These are phyloP conservation scores for Corvus hawaiiensis DNA, from an alignment of 2,113 vertebrate species.

Conservation along the genomic window DNA sequence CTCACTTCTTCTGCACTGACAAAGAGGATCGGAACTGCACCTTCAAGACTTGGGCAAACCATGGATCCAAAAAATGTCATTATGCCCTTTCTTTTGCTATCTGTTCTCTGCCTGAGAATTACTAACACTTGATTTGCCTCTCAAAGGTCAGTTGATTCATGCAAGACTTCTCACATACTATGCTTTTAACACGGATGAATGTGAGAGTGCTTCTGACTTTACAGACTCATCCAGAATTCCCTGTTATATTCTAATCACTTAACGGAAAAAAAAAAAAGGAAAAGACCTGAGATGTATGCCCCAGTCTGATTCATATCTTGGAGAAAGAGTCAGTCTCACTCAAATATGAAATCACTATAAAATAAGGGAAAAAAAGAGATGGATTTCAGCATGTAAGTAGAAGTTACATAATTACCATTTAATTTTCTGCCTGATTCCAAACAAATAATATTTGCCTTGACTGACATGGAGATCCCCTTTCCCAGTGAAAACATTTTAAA, in stretches of 20 bases:
- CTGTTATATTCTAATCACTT: neutral
- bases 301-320: neutral
- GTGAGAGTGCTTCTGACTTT: neutral
- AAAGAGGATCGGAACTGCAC: neutral
- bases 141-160: neutral
- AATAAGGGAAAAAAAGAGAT: neutral
- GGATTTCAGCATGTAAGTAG: neutral
- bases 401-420: neutral
- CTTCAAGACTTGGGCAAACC: neutral
- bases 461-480: neutral
- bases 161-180: neutral
- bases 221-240: neutral
- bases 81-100: neutral
- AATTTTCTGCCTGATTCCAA: neutral
- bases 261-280: neutral
- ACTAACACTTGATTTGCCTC: neutral
- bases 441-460: neutral
- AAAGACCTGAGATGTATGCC: neutral
- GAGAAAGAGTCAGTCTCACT: neutral
- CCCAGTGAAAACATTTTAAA: neutral
- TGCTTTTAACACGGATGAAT: neutral
- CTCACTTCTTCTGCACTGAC: too few relatives aligned
- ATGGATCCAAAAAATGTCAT: neutral
- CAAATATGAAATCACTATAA: neutral
- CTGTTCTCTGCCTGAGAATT: neutral